Evolutionary conservation across 2,797 vertebrate species (phyloP), one percentile per base, ranked within the genome.

Genomic region (Hapalemur alaotrensis): DNA sequence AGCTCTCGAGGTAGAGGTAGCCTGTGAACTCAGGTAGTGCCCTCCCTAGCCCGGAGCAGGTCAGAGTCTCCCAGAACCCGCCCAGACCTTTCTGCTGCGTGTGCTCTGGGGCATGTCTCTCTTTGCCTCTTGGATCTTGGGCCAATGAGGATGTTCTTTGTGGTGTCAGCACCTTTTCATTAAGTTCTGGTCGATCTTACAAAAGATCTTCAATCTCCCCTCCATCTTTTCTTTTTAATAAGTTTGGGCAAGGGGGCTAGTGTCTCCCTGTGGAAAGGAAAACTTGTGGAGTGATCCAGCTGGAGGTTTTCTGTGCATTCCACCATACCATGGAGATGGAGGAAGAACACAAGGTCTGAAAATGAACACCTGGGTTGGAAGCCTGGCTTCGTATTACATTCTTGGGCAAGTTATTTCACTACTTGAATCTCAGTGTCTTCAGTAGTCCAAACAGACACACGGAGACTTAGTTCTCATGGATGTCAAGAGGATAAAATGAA

Each of bases 81-180:
- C 91, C 93, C 93, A 32, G 32, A 65, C 84, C 48, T 92, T 95
- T 80, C 95, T 95, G 91, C 95, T 89, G 79, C 5, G 0, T 95
- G 92, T 91, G 90, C 96, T 97, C 69, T 95, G 96, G 92, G 93
- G 81, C 95, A 59, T 91, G 97, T 97, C 94, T 97, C 93, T 91
- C 93, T 97, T 65, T 96, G 94, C 52, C 86, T 96, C 43, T 81
- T 22, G 86, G 72, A 67, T 94, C 70, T 70, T 7, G 41, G 82
- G 95, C 94, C 95, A 67, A 78, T 84, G 73, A 95, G 93, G 91
- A 1, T 20, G 23, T 48, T 54, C 61, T 89, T 81, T 54, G 43
- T 61, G n/a, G 57, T 89, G 95, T 97, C 80, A 97, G 95, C 73
- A 85, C 38, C 86, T 97, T 96, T 88, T 73, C 59, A 35, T 46